These are phyloP conservation scores for Ancistrus triradiatus DNA, from an alignment of 2,113 vertebrate genomes.

Conservation along the genomic window DNA sequence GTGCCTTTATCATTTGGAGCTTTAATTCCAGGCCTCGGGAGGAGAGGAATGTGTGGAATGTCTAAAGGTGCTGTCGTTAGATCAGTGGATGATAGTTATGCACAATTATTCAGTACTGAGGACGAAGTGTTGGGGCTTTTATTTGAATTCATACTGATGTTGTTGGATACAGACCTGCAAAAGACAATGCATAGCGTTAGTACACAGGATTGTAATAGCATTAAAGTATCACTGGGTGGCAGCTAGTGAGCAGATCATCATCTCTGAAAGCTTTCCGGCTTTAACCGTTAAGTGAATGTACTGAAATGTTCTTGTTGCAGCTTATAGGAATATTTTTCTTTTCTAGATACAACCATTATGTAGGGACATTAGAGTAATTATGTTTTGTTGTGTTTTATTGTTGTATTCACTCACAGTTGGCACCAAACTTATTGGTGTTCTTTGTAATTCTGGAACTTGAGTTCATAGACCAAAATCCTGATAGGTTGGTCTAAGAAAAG, in stretches of 20 bases:
- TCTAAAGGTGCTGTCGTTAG: not conserved
- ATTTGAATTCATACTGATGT: not conserved
- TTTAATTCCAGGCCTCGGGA: not conserved
- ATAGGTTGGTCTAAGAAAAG: too few species aligned
- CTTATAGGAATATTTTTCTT: too few species aligned
- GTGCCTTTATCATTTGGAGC: not conserved
- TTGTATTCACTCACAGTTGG: too few species aligned
- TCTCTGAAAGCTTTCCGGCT: not conserved
- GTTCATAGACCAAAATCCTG: too few species aligned
- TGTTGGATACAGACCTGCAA: not conserved
- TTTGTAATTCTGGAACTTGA: too few species aligned
- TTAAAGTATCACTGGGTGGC: slow-evolving; percentile 16
- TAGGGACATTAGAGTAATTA: too few species aligned
- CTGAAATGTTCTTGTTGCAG: too few species aligned
- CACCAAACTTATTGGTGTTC: too few species aligned
- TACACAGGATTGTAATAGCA: not conserved
- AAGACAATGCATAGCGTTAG: not conserved
- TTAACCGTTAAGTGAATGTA: too few species aligned
- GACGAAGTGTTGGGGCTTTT: not conserved
- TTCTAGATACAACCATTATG: too few species aligned
- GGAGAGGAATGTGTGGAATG: slow-evolving; percentile 24
- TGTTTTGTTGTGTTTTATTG: too few species aligned
- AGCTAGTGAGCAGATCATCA: not conserved
- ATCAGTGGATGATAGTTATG: too few species aligned
- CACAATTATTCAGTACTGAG: not conserved